A percentile compares a stretch with the other conserved stretches of the same genome.
phyloP scores from a whole-genome alignment of 2,888 invertebrate species.

The Drosophila anomalata region DNA sequence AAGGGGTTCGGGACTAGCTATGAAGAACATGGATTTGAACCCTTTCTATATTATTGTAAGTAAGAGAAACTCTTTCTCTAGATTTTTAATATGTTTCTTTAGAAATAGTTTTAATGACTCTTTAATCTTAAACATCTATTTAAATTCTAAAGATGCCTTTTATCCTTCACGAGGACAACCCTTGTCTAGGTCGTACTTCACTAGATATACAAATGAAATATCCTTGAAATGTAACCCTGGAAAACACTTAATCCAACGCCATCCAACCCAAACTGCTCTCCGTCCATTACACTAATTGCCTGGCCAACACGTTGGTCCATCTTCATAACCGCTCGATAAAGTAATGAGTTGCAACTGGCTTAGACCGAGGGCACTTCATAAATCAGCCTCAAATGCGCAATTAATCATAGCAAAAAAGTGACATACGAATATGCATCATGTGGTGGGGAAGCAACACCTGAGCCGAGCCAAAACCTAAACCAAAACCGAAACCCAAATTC shows the following conservation, averaged over 20 bases:
- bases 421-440: slow-evolving; percentile 29
- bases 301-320: slow-evolving; percentile 38
- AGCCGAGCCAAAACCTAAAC: slow-evolving; percentile 22
- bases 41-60: neutral
- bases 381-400: slow-evolving; percentile 63
- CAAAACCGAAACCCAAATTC: slow-evolving; percentile 41
- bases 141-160: neutral
- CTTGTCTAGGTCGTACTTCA: no score
- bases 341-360: slow-evolving; percentile 42
- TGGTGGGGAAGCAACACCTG: slow-evolving; percentile 57
- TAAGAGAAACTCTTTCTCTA: no score
- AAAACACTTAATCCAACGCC: slow-evolving; percentile 5
- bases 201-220: neutral
- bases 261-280: slow-evolving; percentile 9
- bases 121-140: neutral
- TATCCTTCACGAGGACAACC: neutral
- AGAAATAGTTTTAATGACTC: no score
- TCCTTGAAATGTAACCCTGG: neutral
- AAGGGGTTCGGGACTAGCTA: neutral
- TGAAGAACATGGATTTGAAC: neutral
- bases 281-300: slow-evolving; percentile 65
- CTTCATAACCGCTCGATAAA: slow-evolving; percentile 14
- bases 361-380: slow-evolving; percentile 51
- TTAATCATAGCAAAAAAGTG: slow-evolving; percentile 58
- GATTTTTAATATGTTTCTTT: no score